Evolutionary conservation across 2,888 invertebrate genomes (phyloP), one percentile per base, ranked within the genome.

Genomic region (Leptinotarsa peninsularis): DNA sequence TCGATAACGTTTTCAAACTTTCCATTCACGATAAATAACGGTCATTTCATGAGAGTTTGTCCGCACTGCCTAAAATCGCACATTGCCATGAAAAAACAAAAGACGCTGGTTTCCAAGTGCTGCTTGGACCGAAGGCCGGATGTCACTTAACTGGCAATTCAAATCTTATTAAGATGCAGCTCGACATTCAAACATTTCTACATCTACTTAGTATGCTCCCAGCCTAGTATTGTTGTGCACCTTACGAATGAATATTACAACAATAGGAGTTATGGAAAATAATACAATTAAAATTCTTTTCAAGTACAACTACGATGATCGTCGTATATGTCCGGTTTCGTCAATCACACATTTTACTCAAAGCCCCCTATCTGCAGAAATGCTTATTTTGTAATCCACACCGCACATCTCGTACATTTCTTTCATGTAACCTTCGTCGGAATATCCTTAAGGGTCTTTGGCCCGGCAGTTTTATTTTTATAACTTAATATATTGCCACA

Each of bases 121-220:
- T 79, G 77, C 76, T 81, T 80, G 80, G 79, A 78, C 76, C 79
- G 69, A 70, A 78, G 79, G 83, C 84, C 84, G 84, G 84, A 84
- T 84, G 83, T 83, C 81, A 80, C 80, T 83, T 84, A 84, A 83
- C 83, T 84, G 80, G 82, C 84, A 83, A 83, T 82, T 84, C 83
- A 81, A 84, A 84, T 83, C 82, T 84, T 81, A 83, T 84, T 84
- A 84, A 83, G 83, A 84, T 84, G 83, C 84, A 83, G 79, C 79
- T 73, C 82, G 77, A 74, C 81, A 78, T 78, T 77, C 77, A 74
- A 80, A 75, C 76, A 80, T 81, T 77, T 78, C 77, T 78, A 80
- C 79, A 76, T 80, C 84, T 83, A 79, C 78, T 84, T 84, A 82
- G 82, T 83, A 84, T 84, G 82, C 84, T 72, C 81, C 74, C 76